Evolutionary conservation across 2,888 invertebrate genomes (phyloP), one percentile per base, ranked within the genome.

Genomic region (Metellina segmentata): DNA sequence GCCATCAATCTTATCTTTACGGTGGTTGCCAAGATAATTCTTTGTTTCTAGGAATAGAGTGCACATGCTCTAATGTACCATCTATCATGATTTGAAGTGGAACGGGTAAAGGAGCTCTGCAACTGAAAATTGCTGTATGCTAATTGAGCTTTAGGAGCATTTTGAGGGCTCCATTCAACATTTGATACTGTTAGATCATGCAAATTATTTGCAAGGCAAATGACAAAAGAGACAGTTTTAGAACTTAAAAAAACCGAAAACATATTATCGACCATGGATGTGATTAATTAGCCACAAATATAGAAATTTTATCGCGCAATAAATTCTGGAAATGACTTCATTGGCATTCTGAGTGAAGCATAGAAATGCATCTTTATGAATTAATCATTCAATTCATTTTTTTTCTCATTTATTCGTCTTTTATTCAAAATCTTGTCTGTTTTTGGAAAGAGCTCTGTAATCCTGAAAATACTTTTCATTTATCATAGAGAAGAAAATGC

Each of bases 181-280:
- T 61, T 16, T 61, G 61, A 61, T 61, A 61, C 61, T 16, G 61
- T 72, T 49, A 77, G 51, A 49, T 51, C 19, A 77, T 77, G 77
- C 51, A 77, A 77, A 77, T 77, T 13, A 16, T 49, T 51, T 7
- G 8, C 49, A 8, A n/a, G 19, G 51, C 51, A 77, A 77, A 77
- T 49, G 51, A 77, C 51, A 7, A 52, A 61, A 16, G 51, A 19
- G n/a, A 51, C 77, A 51, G n/a, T 51, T 49, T 77, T 8, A 51
- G 19, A 51, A 51, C 49, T 7, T 51, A 48, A 49, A n/a, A 49
- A 51, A 77, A 51, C 20, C 2, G 72, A 19, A 9, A 7, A 19
- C 48, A 77, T 77, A 51, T 16, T 13, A 77, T 20, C 8, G 13
- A 8, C 13, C 51, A n/a, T 49, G n/a, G 9, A n/a, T 77, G 48